These are phyloP conservation scores for Drosophila simulans DNA, from an alignment of 1,140 invertebrate species.

Conservation along the genomic window DNA sequence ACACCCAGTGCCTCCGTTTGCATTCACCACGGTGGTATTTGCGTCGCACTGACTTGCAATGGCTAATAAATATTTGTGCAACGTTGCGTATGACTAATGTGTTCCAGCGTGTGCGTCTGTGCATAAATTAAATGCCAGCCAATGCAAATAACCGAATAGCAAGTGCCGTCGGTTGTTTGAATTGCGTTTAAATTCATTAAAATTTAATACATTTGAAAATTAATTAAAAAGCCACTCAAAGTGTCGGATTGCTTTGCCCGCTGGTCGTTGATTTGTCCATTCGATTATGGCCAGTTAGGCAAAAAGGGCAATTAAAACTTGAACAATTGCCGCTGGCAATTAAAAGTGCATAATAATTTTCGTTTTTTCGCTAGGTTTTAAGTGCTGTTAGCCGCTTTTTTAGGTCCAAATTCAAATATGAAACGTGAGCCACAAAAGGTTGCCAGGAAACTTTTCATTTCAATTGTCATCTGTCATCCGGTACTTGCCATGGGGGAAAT, in stretches of 20 bases:
- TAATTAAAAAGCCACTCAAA: slow-evolving; percentile 73
- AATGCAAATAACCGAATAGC: slow-evolving; percentile 33
- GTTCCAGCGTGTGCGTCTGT: slow-evolving; percentile 20
- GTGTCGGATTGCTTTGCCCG: slow-evolving; percentile 16
- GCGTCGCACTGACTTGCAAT: slow-evolving; percentile 31
- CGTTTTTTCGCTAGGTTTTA: neutral
- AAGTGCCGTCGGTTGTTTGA: slow-evolving; percentile 48
- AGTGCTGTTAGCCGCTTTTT: neutral
- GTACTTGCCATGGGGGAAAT: slow-evolving; percentile 59
- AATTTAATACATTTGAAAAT: slow-evolving; percentile 57
- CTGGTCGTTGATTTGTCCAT: slow-evolving; percentile 35
- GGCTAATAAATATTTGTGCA: slow-evolving; percentile 77
- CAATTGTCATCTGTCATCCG: slow-evolving; percentile 47
- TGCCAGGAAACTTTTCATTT: slow-evolving; percentile 48
- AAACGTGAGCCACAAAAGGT: slow-evolving; percentile 23
- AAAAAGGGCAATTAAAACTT: slow-evolving; percentile 52
- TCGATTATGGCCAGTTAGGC: slow-evolving; percentile 71
- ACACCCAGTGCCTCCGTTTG: slow-evolving; percentile 10
- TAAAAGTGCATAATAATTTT: slow-evolving; percentile 37
- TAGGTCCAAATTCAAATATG: slow-evolving; percentile 19
- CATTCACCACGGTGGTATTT: slow-evolving; percentile 11
- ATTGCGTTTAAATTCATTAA: slow-evolving; percentile 68
- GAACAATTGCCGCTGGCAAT: slow-evolving; percentile 37
- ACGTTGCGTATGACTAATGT: slow-evolving; percentile 68
- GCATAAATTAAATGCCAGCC: slow-evolving; percentile 67